These are phyloP conservation scores for Mungos mungo DNA, from an alignment of 2,113 vertebrate species.

Conservation along the genomic window DNA sequence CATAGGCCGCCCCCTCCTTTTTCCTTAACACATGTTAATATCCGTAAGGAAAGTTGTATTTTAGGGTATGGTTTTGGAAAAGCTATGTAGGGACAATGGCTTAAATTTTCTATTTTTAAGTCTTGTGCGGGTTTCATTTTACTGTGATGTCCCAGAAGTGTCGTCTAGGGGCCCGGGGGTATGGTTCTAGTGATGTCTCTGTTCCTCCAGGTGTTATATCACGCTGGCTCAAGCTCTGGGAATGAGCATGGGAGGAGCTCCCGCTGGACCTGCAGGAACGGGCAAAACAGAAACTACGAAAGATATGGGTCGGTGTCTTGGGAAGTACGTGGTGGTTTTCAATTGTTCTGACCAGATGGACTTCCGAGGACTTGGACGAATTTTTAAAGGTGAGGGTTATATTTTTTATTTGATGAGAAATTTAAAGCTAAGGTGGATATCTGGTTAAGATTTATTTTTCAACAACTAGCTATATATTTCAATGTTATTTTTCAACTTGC, in stretches of 20 bases:
- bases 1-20: not conserved
- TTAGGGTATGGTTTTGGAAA: not conserved
- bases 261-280: slow-evolving; percentile 96
- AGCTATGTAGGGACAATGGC: not conserved
- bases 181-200: not conserved
- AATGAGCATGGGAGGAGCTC: slow-evolving; percentile 98
- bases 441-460: not conserved
- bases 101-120: not conserved
- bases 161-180: not conserved
- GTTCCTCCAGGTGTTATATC: slow-evolving; percentile 93
- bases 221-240: slow-evolving; percentile 96
- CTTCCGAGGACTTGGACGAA: slow-evolving; percentile 96
- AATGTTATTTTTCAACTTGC: not conserved
- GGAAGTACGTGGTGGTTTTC: slow-evolving; percentile 98
- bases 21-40: not conserved
- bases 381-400: slow-evolving; percentile 92
- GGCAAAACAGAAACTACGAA: slow-evolving; percentile 98
- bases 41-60: not conserved
- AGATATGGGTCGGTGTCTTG: slow-evolving; percentile 97
- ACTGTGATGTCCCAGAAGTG: not conserved
- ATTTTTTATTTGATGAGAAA: not conserved
- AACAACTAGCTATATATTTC: not conserved
- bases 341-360: slow-evolving; percentile 99
- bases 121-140: not conserved
- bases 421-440: not conserved